Conservation (phyloP, 2,888 invertebrate genomes). For the Cacoxenus indagator region DNA sequence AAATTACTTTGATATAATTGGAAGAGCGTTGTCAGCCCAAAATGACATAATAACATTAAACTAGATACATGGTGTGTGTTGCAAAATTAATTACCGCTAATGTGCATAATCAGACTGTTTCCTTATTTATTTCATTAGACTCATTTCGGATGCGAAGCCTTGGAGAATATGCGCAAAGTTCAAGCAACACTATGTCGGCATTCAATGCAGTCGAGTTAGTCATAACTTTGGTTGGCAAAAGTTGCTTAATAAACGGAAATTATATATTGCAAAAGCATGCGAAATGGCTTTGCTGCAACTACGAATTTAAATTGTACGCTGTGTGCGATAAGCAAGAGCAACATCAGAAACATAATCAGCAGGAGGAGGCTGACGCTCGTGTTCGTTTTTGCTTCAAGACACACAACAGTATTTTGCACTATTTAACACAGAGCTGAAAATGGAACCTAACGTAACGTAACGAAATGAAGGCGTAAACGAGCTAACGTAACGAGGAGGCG, state of each 20-base stretch:
- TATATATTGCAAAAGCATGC: not conserved
- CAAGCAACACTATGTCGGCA: not conserved
- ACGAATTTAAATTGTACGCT: not conserved
- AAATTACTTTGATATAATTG: not conserved
- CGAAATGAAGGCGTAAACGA: not conserved
- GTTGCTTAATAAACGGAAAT: not conserved
- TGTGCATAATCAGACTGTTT: not conserved
- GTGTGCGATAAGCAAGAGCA: not conserved
- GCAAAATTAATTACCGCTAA: conserved; percentile 13
- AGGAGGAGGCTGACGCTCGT: not conserved
- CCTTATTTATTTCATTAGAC: conserved; percentile 2
- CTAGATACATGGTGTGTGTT: not conserved
- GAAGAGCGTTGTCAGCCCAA: not conserved
- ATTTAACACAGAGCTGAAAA: conserved; percentile 10
- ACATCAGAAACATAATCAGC: not conserved
- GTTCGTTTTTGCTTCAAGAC: not conserved
- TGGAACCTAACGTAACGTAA: not conserved
- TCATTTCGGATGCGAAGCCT: not conserved
- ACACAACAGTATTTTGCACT: not conserved
- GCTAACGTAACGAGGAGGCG: not conserved
- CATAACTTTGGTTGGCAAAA: not conserved
- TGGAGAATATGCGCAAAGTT: not conserved
- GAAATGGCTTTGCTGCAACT: not conserved
- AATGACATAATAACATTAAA: not conserved
- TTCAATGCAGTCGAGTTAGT: not conserved